A percentile compares a stretch with the other conserved stretches of the same genome.
phyloP scores from a whole-genome alignment of 2,797 vertebrate species.

The Acipenser ruthenus region DNA sequence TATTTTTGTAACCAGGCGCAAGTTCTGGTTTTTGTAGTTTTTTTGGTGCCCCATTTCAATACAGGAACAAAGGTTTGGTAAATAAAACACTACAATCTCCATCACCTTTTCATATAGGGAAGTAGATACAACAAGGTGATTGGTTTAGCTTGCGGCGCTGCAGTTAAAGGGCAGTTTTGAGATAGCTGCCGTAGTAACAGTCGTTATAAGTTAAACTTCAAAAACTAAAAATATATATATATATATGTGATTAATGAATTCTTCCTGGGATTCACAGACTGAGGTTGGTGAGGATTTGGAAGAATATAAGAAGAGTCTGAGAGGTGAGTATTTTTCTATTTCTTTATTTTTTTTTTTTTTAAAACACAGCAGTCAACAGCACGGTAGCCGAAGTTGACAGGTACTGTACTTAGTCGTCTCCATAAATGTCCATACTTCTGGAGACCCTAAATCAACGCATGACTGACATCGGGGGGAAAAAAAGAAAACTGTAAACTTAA shows the following conservation, averaged over 20 bases:
- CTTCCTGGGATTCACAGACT: slow-evolving; percentile 42
- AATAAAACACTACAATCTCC: slow-evolving; percentile 19
- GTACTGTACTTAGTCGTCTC: too few species aligned
- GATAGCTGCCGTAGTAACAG: slow-evolving; percentile 18
- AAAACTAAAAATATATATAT: neutral
- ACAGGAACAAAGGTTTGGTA: neutral
- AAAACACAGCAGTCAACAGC: neutral
- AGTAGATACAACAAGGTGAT: neutral
- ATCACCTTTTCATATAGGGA: neutral
- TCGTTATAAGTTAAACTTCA: neutral
- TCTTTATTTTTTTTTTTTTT: too few species aligned
- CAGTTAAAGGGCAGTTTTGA: neutral
- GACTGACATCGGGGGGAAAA: neutral
- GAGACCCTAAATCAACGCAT: too few species aligned
- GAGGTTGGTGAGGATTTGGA: slow-evolving; percentile 49
- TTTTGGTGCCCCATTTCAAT: neutral
- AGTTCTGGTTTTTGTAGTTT: slow-evolving; percentile 30
- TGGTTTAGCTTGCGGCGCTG: neutral
- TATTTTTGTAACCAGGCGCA: too few species aligned
- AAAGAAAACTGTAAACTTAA: neutral
- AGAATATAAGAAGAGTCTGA: slow-evolving; percentile 43
- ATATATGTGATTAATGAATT: slow-evolving; percentile 43
- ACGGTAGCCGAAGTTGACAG: neutral
- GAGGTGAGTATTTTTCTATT: slow-evolving; percentile 36
- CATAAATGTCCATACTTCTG: neutral